A percentile compares a stretch with the other conserved stretches of the same genome.
phyloP scores from a whole-genome alignment of 1,140 invertebrate species.

The Caerostris extrusa region DNA sequence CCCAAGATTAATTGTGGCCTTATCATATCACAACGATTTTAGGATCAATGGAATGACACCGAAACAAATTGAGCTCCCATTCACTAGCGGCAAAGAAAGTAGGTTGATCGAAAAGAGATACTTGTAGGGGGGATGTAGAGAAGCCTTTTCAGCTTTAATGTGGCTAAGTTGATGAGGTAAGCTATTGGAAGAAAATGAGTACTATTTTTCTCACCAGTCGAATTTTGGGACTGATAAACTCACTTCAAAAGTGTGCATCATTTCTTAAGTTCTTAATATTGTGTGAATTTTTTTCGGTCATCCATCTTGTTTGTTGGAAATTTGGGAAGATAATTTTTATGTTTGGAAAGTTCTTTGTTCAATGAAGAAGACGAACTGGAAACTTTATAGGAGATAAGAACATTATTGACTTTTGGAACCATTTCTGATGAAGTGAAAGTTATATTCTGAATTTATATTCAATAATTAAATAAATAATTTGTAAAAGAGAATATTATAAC shows the following conservation, averaged over 20 bases:
- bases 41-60: slow-evolving; percentile 22
- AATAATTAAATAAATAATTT: too few relatives aligned
- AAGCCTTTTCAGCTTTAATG: slow-evolving; percentile 10
- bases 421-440: neutral
- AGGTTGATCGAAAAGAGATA: slow-evolving; percentile 30
- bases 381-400: neutral
- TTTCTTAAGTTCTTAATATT: neutral
- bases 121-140: neutral
- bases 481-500: neutral
- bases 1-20: slow-evolving; percentile 49
- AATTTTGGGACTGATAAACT: neutral
- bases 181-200: slow-evolving; percentile 12
- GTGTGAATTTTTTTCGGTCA: neutral
- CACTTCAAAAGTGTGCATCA: slow-evolving; percentile 14
- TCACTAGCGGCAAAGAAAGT: slow-evolving; percentile 10
- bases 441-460: neutral
- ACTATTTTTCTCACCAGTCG: slow-evolving; percentile 20
- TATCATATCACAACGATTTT: slow-evolving; percentile 46
- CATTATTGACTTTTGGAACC: slow-evolving; percentile 25
- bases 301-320: neutral
- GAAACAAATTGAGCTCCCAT: slow-evolving; percentile 34
- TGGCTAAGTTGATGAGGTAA: neutral
- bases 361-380: neutral
- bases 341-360: neutral
- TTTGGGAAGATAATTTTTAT: neutral